These are phyloP conservation scores for Pinctada fucata DNA, from an alignment of 2,888 invertebrate species.

Conservation along the genomic window DNA sequence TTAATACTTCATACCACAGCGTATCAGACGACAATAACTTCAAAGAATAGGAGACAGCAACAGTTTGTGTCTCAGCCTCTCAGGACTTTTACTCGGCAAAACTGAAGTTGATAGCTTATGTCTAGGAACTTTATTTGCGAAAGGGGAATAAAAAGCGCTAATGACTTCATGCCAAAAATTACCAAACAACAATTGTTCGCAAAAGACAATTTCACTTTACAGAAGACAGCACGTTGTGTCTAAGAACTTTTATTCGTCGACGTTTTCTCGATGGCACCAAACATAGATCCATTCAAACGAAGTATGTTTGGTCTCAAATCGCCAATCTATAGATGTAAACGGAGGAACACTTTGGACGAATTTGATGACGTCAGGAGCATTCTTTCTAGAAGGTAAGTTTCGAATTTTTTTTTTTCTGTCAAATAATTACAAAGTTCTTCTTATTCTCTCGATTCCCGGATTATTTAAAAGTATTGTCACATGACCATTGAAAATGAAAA, in stretches of 20 bases:
- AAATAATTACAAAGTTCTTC: neutral
- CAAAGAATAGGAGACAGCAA: too few species aligned
- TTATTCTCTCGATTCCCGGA: neutral
- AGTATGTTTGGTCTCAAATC: constrained; percentile 40
- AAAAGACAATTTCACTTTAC: neutral
- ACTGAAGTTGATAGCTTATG: too few species aligned
- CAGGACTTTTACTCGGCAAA: too few species aligned
- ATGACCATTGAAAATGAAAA: too few species aligned
- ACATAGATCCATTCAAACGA: constrained; percentile 15
- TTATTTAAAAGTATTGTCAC: too few species aligned
- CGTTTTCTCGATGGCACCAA: constrained; percentile 30
- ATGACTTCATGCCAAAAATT: neutral
- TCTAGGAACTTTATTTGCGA: neutral
- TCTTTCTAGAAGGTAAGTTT: constrained; percentile 31
- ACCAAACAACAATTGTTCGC: neutral
- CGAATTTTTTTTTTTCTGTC: neutral
- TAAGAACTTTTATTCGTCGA: neutral
- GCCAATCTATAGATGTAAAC: constrained; percentile 33
- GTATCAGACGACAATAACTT: too few species aligned
- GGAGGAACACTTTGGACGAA: constrained; percentile 21
- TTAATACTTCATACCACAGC: too few species aligned
- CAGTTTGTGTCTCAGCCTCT: too few species aligned
- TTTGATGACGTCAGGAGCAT: constrained; percentile 43
- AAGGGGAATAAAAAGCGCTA: neutral
- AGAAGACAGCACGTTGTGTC: neutral